phyloP scores from a whole-genome alignment of 2,113 vertebrate species.

The Nesospiza acunhae region DNA sequence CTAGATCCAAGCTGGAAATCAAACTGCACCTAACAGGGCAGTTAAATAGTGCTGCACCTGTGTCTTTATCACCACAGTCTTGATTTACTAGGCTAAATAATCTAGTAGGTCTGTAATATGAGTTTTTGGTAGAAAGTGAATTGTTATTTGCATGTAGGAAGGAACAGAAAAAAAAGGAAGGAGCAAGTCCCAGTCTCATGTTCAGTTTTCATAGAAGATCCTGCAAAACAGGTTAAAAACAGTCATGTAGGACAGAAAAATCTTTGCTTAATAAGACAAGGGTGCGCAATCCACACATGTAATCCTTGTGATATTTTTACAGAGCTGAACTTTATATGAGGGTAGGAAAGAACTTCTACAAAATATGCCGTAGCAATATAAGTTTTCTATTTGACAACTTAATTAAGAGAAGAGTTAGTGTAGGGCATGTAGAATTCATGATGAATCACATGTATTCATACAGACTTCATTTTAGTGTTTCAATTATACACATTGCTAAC shows the following conservation, averaged over 20 bases:
- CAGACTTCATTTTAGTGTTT: slow-evolving; percentile 80
- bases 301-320: slow-evolving; percentile 61
- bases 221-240: background rate
- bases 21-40: background rate
- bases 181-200: background rate
- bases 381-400: slow-evolving; percentile 81
- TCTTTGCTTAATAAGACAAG: slow-evolving; percentile 19
- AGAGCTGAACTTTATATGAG: slow-evolving; percentile 62
- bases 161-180: background rate
- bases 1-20: background rate
- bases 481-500: slow-evolving; percentile 81
- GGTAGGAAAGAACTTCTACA: slow-evolving; percentile 63
- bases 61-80: background rate
- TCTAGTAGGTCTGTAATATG: background rate
- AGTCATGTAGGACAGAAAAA: background rate
- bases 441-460: slow-evolving; percentile 77
- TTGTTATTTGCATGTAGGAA: background rate
- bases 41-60: background rate
- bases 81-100: background rate
- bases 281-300: background rate
- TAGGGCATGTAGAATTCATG: slow-evolving; percentile 76
- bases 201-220: background rate
- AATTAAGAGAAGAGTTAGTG: slow-evolving; percentile 79
- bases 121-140: background rate
- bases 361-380: slow-evolving; percentile 76